Base-by-base conservation (phyloP, 1,140 invertebrate species). In the Drosophila sucinea region DNA sequence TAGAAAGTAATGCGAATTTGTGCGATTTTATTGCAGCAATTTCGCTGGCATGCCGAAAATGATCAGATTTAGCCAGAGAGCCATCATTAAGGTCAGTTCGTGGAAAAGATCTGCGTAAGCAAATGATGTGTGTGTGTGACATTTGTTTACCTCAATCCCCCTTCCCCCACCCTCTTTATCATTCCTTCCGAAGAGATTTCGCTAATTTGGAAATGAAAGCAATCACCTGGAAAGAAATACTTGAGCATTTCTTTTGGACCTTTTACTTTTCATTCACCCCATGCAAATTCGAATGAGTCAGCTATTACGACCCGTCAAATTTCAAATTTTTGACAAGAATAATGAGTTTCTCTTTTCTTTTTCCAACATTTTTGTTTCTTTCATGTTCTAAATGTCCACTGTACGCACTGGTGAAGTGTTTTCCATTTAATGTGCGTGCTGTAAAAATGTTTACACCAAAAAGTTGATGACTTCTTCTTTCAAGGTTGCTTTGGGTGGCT, bases 71-170 rank as follows among this genome's bases (percentile, higher is more conserved):
- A 23, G 25, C 44, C 25, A 51, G 44, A 82, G 82, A 82, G 82
- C 69, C 60, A 86, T 86, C 82, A 86, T 86, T 86, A 86, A 61
- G 82, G 82, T 86, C 83, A 86, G 72, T 82, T 76, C 67, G 79
- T 79, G 67, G 67, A 35, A 47, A 33, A 69, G 71, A 73, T 81
- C 81, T 81, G 81, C 81, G 73, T 85, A 85, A 69, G 40, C 68
- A 62, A 79, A 64, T 77, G 81, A 77, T 38, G 41, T 55, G 38
- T 35, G 63, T 35, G 10, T 60, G 38, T 77, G 74, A n/a, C 54
- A 71, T 56, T 73, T 62, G 64, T 77, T 41, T 38, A 11, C 3
- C 35, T 38, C 35, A 11, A 11, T 7, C 4, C 33, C 58, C 56
- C 41, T 38, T 35, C 67, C 56, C 71, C 57, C 57, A 6, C 23